Evolutionary conservation across 2,113 vertebrate species (phyloP).

Genomic region (Pogona vitticeps): DNA sequence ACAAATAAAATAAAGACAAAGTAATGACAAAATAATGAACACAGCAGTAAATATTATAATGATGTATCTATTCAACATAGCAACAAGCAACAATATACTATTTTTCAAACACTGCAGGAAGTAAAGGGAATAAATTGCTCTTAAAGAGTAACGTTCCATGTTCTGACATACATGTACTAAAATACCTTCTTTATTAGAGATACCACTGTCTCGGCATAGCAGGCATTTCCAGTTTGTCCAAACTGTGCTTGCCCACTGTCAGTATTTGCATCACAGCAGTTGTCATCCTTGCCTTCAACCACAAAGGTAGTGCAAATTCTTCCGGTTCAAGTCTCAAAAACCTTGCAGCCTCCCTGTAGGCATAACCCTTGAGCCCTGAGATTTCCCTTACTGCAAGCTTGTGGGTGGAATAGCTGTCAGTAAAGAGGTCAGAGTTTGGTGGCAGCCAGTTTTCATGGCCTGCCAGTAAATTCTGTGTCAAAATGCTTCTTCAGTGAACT

Average conservation of each 20-base stretch:
- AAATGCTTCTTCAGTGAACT: slow-evolving; percentile 35
- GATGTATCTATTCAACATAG: too few species aligned
- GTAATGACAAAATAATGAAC: too few species aligned
- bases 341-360: slow-evolving; percentile 10
- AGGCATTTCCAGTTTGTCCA: neutral
- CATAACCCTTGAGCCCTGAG: neutral
- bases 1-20: too few species aligned
- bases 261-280: neutral
- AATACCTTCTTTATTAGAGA: too few species aligned
- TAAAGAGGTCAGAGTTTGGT: slow-evolving; percentile 38
- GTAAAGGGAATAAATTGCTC: too few species aligned
- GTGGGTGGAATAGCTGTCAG: slow-evolving; percentile 28
- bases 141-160: too few species aligned
- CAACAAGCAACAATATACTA: too few species aligned
- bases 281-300: slow-evolving; percentile 6
- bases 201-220: neutral
- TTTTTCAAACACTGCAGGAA: too few species aligned
- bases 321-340: slow-evolving; percentile 13
- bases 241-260: neutral
- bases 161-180: too few species aligned
- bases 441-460: slow-evolving; percentile 37
- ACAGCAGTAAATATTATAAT: too few species aligned
- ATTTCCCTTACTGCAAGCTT: slow-evolving; percentile 24
- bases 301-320: neutral
- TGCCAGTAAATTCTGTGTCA: slow-evolving; percentile 32